Percentiles rank a stretch among this genome's conserved stretches.
phyloP scores from a whole-genome alignment of 2,888 invertebrate species.

The Mesorhabditis spiculigera region DNA sequence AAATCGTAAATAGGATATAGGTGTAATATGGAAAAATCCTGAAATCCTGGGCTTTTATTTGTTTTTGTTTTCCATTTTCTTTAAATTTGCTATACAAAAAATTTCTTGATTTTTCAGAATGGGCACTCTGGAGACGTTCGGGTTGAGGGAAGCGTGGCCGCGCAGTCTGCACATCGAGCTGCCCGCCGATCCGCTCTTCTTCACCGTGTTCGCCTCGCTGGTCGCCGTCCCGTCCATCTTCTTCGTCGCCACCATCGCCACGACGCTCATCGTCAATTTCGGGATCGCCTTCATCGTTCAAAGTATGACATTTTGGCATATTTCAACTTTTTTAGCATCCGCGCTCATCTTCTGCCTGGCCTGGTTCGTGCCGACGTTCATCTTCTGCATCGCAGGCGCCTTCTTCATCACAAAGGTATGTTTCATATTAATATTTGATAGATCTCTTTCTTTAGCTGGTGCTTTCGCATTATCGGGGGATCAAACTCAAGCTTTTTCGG shows the following conservation, averaged over 20 bases:
- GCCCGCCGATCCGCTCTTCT: not conserved
- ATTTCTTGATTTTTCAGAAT: too few relatives aligned
- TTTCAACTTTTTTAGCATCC: not conserved
- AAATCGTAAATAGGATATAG: too few relatives aligned
- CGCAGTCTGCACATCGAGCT: not conserved
- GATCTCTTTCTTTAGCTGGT: too few relatives aligned
- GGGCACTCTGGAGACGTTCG: too few relatives aligned
- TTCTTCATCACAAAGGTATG: not conserved
- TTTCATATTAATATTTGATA: too few relatives aligned
- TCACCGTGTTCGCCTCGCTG: not conserved
- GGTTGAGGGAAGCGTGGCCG: too few relatives aligned
- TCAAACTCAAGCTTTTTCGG: too few relatives aligned
- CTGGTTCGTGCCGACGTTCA: not conserved
- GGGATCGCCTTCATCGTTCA: not conserved
- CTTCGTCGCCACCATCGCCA: not conserved
- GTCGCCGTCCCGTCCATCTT: not conserved
- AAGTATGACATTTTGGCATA: not conserved
- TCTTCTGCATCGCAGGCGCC: not conserved
- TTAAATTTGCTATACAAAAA: too few relatives aligned
- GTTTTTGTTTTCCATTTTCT: too few relatives aligned
- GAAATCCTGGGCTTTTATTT: too few relatives aligned
- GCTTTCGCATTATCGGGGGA: too few relatives aligned
- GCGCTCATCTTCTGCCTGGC: conserved; percentile 6
- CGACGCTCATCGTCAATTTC: not conserved
- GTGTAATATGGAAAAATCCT: too few relatives aligned